Conservation (phyloP, 1,140 invertebrate genomes). For the Polypedilum pembai region DNA sequence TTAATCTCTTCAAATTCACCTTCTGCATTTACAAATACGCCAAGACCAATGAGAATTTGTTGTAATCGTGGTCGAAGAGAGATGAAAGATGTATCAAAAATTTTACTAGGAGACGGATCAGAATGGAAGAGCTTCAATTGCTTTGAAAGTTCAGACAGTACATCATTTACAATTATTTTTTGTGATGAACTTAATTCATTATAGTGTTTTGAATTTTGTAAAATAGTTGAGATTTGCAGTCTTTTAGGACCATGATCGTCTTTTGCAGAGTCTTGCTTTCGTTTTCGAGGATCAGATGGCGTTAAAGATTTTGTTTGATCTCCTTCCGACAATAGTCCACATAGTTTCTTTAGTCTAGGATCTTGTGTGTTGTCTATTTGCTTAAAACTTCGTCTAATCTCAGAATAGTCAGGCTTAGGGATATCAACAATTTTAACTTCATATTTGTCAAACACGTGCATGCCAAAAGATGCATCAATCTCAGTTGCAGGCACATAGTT, state of each 20-base stretch:
- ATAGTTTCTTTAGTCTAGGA: constrained; percentile 64
- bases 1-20: constrained; percentile 43
- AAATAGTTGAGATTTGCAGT: constrained; percentile 48
- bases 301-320: constrained; percentile 46
- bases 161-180: constrained; percentile 58
- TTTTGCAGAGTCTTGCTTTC: constrained; percentile 44
- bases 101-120: constrained; percentile 46
- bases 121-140: constrained; percentile 52
- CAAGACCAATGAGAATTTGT: constrained; percentile 51
- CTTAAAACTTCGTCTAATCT: constrained; percentile 60
- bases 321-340: constrained; percentile 44
- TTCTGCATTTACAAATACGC: constrained; percentile 48
- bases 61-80: constrained; percentile 47
- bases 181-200: constrained; percentile 57
- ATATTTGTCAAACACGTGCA: constrained; percentile 64
- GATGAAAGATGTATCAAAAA: constrained; percentile 47
- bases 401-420: constrained; percentile 63
- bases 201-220: constrained; percentile 58
- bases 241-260: constrained; percentile 41
- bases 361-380: constrained; percentile 62
- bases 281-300: constrained; percentile 50
- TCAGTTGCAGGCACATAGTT: constrained; percentile 74
- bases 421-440: constrained; percentile 57
- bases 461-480: constrained; percentile 71
- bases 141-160: constrained; percentile 52